Evolutionary conservation across 2,888 invertebrate species (phyloP).

Genomic region (Standfussiana lucernea): DNA sequence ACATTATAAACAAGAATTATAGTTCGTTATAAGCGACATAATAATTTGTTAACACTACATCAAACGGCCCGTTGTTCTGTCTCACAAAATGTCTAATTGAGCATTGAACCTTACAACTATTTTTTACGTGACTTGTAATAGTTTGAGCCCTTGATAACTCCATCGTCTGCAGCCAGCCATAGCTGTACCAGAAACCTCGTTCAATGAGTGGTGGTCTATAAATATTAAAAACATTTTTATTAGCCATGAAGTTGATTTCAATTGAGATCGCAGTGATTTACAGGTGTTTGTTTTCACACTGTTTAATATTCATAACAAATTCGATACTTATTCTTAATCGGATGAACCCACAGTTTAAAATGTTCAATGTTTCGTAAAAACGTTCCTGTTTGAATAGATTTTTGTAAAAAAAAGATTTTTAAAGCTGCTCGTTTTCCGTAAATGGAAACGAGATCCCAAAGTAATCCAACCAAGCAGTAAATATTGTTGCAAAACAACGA

Average conservation of each 20-base stretch:
- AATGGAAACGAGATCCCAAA: not conserved
- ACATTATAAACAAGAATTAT: conserved; percentile 63
- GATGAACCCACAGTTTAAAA: not conserved
- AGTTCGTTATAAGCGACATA: conserved; percentile 59
- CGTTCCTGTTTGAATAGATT: not conserved
- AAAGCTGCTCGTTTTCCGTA: not conserved
- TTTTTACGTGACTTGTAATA: conserved; percentile 33
- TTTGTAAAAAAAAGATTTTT: not conserved
- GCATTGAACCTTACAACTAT: conserved; percentile 38
- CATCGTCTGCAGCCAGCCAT: conserved; percentile 30
- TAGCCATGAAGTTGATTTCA: conserved; percentile 39
- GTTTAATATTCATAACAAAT: conserved; percentile 25
- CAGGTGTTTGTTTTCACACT: conserved; percentile 39
- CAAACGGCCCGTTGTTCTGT: conserved; percentile 62
- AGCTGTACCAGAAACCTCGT: conserved; percentile 49
- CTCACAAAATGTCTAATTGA: conserved; percentile 48
- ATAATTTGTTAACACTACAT: conserved; percentile 62
- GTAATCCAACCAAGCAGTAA: conserved; percentile 18
- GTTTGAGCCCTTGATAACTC: conserved; percentile 54
- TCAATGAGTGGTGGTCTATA: conserved; percentile 38
- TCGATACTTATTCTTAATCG: conserved; percentile 2
- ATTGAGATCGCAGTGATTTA: conserved; percentile 50
- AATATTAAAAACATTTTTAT: conserved; percentile 59
- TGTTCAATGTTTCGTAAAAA: not conserved
- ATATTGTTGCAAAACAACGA: conserved; percentile 37